Evolutionary conservation across 1,140 invertebrate genomes (phyloP).

Genomic region (Sesamia nonagrioides): DNA sequence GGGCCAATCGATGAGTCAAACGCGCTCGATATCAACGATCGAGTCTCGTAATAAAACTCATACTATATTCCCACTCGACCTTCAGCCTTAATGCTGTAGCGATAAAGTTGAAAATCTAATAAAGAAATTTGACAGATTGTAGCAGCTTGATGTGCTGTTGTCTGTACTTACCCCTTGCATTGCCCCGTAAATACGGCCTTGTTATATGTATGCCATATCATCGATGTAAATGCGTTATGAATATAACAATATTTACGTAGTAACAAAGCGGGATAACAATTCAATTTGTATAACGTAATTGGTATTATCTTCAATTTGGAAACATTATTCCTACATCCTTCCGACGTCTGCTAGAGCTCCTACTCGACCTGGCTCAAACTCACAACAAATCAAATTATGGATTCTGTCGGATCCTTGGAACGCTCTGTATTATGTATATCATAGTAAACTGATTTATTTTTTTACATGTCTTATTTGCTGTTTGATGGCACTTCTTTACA

Average conservation of each 20-base stretch:
- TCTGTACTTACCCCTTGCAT: too few species aligned
- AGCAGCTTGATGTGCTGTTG: too few species aligned
- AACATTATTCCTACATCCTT: conserved; percentile 55
- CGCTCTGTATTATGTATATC: conserved; percentile 3
- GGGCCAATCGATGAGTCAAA: too few species aligned
- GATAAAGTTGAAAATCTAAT: too few species aligned
- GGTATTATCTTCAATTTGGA: conserved; percentile 56
- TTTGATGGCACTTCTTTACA: not conserved
- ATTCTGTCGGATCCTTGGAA: conserved; percentile 56
- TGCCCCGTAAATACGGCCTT: too few species aligned
- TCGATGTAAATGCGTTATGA: too few species aligned
- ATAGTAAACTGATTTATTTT: conserved; percentile 1
- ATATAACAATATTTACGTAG: not conserved
- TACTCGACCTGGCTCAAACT: conserved; percentile 61
- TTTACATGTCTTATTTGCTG: conserved; percentile 2
- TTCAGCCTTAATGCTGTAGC: too few species aligned
- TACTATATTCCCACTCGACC: too few species aligned
- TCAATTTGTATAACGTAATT: conserved; percentile 45
- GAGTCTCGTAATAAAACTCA: too few species aligned
- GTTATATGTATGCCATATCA: too few species aligned
- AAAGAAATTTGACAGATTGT: too few species aligned
- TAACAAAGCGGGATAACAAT: conserved; percentile 21
- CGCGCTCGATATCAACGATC: too few species aligned
- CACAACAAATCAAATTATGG: conserved; percentile 68
- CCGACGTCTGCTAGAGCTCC: conserved; percentile 60